These are phyloP conservation scores for Lagria hirta DNA, from an alignment of 2,888 invertebrate species.

Conservation along the genomic window DNA sequence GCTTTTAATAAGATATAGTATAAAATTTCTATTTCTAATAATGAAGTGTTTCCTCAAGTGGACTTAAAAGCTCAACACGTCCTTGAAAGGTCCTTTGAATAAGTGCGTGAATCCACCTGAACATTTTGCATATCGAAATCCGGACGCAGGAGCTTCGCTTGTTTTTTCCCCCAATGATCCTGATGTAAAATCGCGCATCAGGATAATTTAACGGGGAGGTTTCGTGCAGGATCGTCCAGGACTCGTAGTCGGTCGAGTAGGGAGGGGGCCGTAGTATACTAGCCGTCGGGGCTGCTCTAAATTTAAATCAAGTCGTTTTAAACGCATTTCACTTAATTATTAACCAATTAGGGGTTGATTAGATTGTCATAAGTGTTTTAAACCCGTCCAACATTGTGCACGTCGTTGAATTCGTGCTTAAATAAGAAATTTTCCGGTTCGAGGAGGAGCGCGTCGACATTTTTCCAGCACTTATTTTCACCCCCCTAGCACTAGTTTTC, in stretches of 20 bases:
- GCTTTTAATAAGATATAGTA: too few species aligned
- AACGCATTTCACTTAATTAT: slow-evolving; percentile 49
- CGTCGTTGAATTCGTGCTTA: slow-evolving; percentile 30
- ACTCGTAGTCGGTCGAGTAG: slow-evolving; percentile 40
- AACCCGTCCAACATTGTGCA: slow-evolving; percentile 38
- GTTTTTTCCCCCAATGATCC: slow-evolving; percentile 20
- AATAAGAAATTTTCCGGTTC: slow-evolving; percentile 26
- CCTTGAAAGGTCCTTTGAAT: too few species aligned
- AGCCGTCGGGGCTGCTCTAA: slow-evolving; percentile 49
- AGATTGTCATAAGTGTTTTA: slow-evolving; percentile 41
- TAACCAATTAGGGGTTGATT: slow-evolving; percentile 46
- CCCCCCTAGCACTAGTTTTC: slow-evolving; percentile 8
- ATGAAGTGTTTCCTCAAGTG: too few species aligned
- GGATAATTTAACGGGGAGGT: slow-evolving; percentile 30
- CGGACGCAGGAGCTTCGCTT: slow-evolving; percentile 7
- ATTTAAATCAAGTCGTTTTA: slow-evolving; percentile 50
- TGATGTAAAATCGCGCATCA: slow-evolving; percentile 36
- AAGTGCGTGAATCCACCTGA: slow-evolving; percentile 6
- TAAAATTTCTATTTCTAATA: too few species aligned
- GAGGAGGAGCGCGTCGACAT: slow-evolving; percentile 34
- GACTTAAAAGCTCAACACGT: too few species aligned
- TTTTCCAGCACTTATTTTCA: slow-evolving; percentile 30
- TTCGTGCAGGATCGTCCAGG: slow-evolving; percentile 23
- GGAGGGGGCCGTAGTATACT: slow-evolving; percentile 48
- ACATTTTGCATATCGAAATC: slow-evolving; percentile 13